Conservation (phyloP, 2,888 invertebrate species). For the Carabus problematicus region DNA sequence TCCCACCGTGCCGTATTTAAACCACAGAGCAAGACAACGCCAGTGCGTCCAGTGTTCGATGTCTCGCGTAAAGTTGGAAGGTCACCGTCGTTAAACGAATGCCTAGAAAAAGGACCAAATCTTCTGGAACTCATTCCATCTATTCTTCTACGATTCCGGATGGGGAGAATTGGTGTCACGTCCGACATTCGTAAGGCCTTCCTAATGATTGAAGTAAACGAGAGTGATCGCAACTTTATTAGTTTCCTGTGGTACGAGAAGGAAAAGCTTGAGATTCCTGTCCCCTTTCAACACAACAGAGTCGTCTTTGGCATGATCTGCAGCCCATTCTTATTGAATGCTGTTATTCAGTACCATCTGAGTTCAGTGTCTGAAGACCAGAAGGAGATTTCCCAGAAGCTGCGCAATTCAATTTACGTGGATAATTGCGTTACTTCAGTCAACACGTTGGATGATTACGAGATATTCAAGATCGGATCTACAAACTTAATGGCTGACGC, state of each 20-base stretch:
- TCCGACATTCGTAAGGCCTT: constrained; percentile 50
- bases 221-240: constrained; percentile 48
- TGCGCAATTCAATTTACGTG: constrained; percentile 40
- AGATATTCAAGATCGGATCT: constrained; percentile 13
- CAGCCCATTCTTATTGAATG: constrained; percentile 28
- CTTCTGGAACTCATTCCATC: constrained; percentile 48
- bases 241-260: constrained; percentile 48
- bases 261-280: constrained; percentile 15
- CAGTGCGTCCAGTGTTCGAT: too few species aligned
- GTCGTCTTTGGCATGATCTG: constrained; percentile 44
- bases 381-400: constrained; percentile 18
- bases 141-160: constrained; percentile 44
- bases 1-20: too few species aligned
- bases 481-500: constrained; percentile 27
- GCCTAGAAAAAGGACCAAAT: constrained; percentile 49
- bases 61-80: constrained; percentile 40
- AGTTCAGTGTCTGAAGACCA: neutral
- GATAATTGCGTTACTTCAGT: constrained; percentile 27
- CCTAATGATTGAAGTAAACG: constrained; percentile 46
- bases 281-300: constrained; percentile 25
- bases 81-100: constrained; percentile 50
- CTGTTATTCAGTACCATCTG: too few species aligned
- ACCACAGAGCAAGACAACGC: too few species aligned
- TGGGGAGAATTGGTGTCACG: constrained; percentile 44
- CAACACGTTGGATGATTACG: constrained; percentile 1